Evolutionary conservation across 2,797 vertebrate species (phyloP).

Genomic region (Thamnophis elegans): DNA sequence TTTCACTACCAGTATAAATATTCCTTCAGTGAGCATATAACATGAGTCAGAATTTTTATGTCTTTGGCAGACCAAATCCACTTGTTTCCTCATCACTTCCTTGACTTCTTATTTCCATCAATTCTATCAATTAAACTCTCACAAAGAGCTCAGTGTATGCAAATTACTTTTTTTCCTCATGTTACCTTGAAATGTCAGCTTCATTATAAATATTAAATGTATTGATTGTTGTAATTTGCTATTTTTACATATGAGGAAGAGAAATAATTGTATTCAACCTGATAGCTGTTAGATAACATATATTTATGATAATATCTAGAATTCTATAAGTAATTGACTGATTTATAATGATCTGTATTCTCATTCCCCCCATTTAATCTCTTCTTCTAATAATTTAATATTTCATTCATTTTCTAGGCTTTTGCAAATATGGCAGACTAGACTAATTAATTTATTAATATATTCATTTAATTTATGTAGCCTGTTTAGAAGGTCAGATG

Average conservation of each 20-base stretch:
- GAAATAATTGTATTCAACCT: neutral
- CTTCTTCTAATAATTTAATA: neutral
- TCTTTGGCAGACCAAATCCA: neutral
- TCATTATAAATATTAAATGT: neutral
- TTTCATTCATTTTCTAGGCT: neutral
- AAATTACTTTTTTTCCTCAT: neutral
- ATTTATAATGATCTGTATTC: neutral
- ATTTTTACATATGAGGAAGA: neutral
- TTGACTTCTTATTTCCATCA: neutral
- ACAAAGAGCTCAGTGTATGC: neutral
- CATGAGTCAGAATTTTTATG: neutral
- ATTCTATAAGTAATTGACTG: neutral
- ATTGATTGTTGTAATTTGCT: neutral
- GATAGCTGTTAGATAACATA: neutral
- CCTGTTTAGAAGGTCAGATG: neutral
- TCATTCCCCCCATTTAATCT: neutral
- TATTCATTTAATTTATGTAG: neutral
- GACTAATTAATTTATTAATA: neutral
- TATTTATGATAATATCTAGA: neutral
- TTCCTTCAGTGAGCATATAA: constrained; percentile 7
- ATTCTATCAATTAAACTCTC: neutral
- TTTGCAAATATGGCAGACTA: neutral
- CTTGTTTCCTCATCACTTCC: neutral
- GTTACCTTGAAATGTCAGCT: neutral
- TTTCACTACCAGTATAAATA: neutral